phyloP scores from a whole-genome alignment of 1,140 invertebrate species.

The Ostrea edulis region DNA sequence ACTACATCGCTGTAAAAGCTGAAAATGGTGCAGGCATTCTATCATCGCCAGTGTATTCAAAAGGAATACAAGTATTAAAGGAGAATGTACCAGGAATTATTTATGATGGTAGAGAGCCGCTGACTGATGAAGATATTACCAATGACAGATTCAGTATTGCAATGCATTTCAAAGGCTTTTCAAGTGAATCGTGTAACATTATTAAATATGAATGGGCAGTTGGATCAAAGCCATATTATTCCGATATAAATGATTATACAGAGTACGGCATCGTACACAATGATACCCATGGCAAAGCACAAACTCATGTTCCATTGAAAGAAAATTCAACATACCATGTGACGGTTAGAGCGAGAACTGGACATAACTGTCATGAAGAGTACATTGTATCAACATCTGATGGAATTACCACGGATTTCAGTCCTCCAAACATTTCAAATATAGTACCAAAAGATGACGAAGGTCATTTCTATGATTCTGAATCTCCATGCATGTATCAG shows the following conservation, averaged over 20 bases:
- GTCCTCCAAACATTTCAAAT: slow-evolving; percentile 43
- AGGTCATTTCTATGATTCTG: not conserved
- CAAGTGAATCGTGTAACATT: slow-evolving; percentile 62
- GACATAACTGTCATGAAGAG: slow-evolving; percentile 60
- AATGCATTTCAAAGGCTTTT: slow-evolving; percentile 59
- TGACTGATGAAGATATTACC: slow-evolving; percentile 49
- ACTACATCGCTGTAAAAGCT: slow-evolving; percentile 52
- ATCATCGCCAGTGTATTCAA: slow-evolving; percentile 47
- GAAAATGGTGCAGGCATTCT: slow-evolving; percentile 56
- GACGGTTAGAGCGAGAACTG: slow-evolving; percentile 57
- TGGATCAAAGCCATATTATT: slow-evolving; percentile 52
- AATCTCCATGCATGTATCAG: slow-evolving; percentile 29
- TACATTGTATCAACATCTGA: slow-evolving; percentile 62
- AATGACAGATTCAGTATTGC: slow-evolving; percentile 54
- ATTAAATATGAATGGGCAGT: slow-evolving; percentile 62
- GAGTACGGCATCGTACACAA: slow-evolving; percentile 55
- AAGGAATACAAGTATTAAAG: slow-evolving; percentile 54
- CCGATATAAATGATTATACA: slow-evolving; percentile 52
- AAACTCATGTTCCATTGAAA: slow-evolving; percentile 47
- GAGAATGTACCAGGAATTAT: slow-evolving; percentile 60
- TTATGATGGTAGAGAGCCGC: slow-evolving; percentile 55
- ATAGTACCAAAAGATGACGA: slow-evolving; percentile 39
- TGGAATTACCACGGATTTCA: slow-evolving; percentile 53
- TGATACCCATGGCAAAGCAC: slow-evolving; percentile 45
- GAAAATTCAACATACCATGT: slow-evolving; percentile 53